phyloP scores from a whole-genome alignment of 2,888 invertebrate species.

The Nemurella pictetii region DNA sequence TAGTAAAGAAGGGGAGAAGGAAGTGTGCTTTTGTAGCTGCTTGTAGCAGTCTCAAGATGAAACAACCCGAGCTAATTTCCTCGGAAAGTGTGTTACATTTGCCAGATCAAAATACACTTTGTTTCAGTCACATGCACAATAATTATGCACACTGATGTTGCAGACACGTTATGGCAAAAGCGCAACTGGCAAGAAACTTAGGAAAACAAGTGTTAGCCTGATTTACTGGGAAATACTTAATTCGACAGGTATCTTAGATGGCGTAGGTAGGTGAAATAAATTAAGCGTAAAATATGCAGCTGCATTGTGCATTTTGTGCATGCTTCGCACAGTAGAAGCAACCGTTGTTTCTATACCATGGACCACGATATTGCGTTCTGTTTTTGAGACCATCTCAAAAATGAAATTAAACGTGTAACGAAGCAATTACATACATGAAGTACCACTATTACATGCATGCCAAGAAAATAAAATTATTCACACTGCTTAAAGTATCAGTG shows the following conservation, averaged over 20 bases:
- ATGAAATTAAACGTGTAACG: too few relatives aligned
- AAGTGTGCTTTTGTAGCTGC: background rate
- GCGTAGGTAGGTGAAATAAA: background rate
- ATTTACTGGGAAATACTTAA: background rate
- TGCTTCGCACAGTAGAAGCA: background rate
- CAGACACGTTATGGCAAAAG: background rate
- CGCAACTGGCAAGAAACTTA: constrained; percentile 5
- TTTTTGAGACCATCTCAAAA: too few relatives aligned
- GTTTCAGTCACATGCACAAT: background rate
- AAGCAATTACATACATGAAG: too few relatives aligned
- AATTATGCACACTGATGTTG: background rate
- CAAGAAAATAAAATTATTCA: too few relatives aligned
- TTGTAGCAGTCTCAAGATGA: background rate
- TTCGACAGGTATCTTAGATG: background rate
- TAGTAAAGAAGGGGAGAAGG: background rate
- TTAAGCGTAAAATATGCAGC: background rate
- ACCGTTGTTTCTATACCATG: too few relatives aligned
- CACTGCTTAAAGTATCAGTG: too few relatives aligned
- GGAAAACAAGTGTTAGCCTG: background rate
- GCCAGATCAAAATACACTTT: background rate
- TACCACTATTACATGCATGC: too few relatives aligned
- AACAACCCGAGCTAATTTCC: background rate
- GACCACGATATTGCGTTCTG: too few relatives aligned
- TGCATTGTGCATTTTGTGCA: background rate
- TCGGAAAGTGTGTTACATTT: background rate